Percentiles rank a stretch among this genome's conserved stretches.
phyloP scores from a whole-genome alignment of 2,113 vertebrate genomes.

The Ariopsis seemanni region DNA sequence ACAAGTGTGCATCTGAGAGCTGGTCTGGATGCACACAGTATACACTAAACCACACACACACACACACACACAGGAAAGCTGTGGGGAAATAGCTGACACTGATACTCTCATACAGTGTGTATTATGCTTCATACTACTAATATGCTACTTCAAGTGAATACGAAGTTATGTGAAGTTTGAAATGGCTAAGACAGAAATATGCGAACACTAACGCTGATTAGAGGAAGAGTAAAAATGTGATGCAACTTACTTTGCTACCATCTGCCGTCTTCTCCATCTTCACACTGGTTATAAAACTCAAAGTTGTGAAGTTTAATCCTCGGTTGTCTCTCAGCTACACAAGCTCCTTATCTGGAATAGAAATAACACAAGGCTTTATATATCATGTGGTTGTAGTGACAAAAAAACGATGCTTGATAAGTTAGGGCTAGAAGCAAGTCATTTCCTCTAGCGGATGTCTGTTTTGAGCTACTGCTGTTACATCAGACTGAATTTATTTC shows the following conservation, averaged over 20 bases:
- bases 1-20: too few species aligned
- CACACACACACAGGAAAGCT: background rate
- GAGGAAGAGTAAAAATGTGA: background rate
- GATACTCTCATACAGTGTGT: background rate
- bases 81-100: background rate
- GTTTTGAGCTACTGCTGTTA: background rate
- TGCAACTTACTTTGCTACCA: conserved; percentile 62
- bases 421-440: background rate
- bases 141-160: background rate
- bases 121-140: background rate
- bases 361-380: background rate
- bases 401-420: background rate
- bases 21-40: too few species aligned
- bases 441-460: conserved; percentile 23
- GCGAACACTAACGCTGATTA: too few species aligned
- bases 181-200: background rate
- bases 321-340: background rate
- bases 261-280: conserved; percentile 70
- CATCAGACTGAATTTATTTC: background rate
- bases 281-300: background rate
- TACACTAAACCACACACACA: background rate
- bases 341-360: background rate
- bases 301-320: background rate
- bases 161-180: background rate
- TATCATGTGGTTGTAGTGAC: background rate